Evolutionary conservation across 2,113 vertebrate genomes (phyloP).

Genomic region (Danionella cerebrum): DNA sequence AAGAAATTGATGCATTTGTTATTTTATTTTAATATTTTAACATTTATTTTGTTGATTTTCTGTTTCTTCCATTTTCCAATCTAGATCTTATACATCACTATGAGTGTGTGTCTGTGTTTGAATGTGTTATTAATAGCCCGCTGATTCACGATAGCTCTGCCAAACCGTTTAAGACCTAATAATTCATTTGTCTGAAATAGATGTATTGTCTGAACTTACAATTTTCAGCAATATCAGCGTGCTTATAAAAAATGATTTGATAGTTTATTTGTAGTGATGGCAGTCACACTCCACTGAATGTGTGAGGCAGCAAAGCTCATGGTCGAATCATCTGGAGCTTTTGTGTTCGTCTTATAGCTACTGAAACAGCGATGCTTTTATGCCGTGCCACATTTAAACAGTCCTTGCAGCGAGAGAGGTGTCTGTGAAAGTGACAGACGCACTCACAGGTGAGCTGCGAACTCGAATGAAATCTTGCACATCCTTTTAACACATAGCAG

Average conservation of each 20-base stretch:
- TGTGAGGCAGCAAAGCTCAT: not conserved
- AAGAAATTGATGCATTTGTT: too few species aligned
- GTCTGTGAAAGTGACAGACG: slow-evolving; percentile 36
- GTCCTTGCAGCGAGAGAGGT: slow-evolving; percentile 25
- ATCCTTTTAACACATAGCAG: slow-evolving; percentile 27
- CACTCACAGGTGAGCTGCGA: slow-evolving; percentile 39
- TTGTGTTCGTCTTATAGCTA: not conserved
- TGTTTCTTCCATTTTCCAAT: too few species aligned
- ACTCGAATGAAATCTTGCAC: slow-evolving; percentile 26
- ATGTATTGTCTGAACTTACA: too few species aligned
- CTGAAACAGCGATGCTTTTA: not conserved
- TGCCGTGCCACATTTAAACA: not conserved
- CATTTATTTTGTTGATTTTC: too few species aligned
- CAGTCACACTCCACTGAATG: not conserved
- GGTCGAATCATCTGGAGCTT: not conserved
- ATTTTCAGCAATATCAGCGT: too few species aligned
- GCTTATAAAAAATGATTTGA: not conserved
- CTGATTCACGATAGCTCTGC: too few species aligned
- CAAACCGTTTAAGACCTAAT: too few species aligned
- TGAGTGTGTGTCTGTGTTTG: too few species aligned
- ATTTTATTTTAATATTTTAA: too few species aligned
- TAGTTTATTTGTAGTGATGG: not conserved
- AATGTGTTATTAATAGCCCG: too few species aligned
- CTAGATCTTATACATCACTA: too few species aligned
- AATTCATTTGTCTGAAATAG: too few species aligned